phyloP scores from a whole-genome alignment of 2,113 vertebrate genomes.

The Calypte anna region DNA sequence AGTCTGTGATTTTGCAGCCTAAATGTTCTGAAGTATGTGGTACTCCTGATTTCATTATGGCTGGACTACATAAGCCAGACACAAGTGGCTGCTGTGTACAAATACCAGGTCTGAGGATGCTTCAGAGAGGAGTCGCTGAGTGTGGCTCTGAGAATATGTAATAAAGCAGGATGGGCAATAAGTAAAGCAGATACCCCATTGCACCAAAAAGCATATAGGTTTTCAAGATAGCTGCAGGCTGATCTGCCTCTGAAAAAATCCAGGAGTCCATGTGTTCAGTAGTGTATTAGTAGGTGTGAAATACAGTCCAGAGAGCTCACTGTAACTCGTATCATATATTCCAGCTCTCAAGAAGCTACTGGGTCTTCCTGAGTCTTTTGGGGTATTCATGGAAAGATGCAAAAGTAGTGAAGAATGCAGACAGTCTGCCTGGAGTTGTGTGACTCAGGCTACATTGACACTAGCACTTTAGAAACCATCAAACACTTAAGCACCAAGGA shows the following conservation, averaged over 20 bases:
- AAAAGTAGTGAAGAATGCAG: background rate
- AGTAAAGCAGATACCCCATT: background rate
- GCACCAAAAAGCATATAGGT: background rate
- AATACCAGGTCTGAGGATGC: background rate
- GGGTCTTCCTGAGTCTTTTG: fast-evolving
- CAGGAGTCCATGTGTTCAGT: background rate
- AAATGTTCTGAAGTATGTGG: background rate
- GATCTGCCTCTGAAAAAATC: background rate
- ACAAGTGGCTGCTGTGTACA: fast-evolving
- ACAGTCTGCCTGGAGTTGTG: background rate
- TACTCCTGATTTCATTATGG: background rate
- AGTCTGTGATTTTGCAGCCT: background rate
- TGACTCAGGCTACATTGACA: background rate
- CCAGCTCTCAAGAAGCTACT: background rate
- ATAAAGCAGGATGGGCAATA: background rate
- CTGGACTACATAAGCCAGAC: background rate
- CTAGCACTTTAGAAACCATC: background rate
- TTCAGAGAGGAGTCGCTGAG: background rate
- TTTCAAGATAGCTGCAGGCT: background rate
- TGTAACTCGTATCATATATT: background rate
- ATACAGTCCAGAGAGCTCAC: background rate
- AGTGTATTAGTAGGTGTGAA: background rate
- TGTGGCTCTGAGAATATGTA: background rate
- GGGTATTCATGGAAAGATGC: background rate
- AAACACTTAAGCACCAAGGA: background rate